Evolutionary conservation across 2,888 invertebrate species (phyloP).

Genomic region (Prosopocoilus inquinatus): DNA sequence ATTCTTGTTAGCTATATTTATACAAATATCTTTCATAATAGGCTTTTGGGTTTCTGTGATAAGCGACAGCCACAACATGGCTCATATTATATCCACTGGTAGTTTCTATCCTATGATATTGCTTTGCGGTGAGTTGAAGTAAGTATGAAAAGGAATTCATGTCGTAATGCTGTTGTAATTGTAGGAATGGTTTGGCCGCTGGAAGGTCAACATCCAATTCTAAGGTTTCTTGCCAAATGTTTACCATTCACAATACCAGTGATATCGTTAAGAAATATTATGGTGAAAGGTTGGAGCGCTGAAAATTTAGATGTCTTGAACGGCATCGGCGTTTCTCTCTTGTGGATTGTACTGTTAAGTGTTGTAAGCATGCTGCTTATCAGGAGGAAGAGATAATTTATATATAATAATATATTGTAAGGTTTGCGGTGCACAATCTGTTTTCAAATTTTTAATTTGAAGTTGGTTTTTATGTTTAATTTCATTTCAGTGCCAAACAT

Average conservation of each 20-base stretch:
- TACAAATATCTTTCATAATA: slow-evolving; percentile 31
- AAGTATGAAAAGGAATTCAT: not conserved
- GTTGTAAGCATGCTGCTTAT: slow-evolving; percentile 38
- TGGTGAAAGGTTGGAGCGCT: slow-evolving; percentile 73
- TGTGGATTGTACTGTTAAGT: slow-evolving; percentile 55
- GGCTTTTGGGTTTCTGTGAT: slow-evolving; percentile 80
- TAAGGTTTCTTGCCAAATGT: slow-evolving; percentile 41
- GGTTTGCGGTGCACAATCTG: too few relatives aligned
- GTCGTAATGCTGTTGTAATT: not conserved
- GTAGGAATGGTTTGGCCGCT: slow-evolving; percentile 68
- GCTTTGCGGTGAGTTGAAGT: slow-evolving; percentile 68
- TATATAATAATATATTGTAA: slow-evolving; percentile 3
- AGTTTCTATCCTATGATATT: slow-evolving; percentile 88
- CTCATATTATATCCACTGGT: slow-evolving; percentile 83
- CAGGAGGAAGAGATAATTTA: slow-evolving; percentile 37
- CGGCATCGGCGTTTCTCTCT: slow-evolving; percentile 67
- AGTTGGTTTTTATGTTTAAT: too few relatives aligned
- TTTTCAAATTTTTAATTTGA: too few relatives aligned
- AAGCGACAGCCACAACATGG: slow-evolving; percentile 74
- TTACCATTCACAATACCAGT: slow-evolving; percentile 78
- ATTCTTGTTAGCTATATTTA: not conserved
- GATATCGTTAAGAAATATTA: slow-evolving; percentile 70
- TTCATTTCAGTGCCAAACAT: too few relatives aligned
- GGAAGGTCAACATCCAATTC: slow-evolving; percentile 60
- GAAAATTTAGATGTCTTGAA: slow-evolving; percentile 67